Evolutionary conservation across 2,797 vertebrate genomes (phyloP), one percentile per base, ranked within the genome.

Genomic region (Cichlasoma orientale): DNA sequence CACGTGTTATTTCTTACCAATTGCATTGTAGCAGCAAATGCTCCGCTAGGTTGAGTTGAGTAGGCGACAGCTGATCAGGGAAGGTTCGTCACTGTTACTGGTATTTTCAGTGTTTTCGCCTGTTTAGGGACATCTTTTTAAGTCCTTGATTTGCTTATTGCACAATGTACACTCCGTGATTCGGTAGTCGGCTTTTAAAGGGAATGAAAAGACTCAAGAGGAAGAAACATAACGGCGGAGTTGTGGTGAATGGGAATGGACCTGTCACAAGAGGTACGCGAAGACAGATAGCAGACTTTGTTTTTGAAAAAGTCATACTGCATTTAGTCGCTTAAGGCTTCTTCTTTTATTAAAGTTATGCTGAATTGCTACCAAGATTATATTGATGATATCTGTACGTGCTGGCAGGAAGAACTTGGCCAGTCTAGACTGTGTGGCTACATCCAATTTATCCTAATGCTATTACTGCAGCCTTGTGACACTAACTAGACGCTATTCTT

Each of bases 121-220:
- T 33, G 10, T 82, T 74, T 68, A 31, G 1, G 25, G 12, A 2
- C n/a, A 27, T 25, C 3, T 1, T 56, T 80, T 74, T 29, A 0
- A 27, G 53, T 47, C 7, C 1, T 47, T 25, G 1, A 12, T 4
- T 19, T 1, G 18, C 7, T 3, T 29, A 88, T 89, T 84, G 31
- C 29, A 68, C 56, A 29, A 19, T 13, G 44, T 27, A 74, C 25
- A 69, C 54, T 2, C 7, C 0, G 16, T 29, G 2, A 0, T 4
- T 72, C 53, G 3, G 25, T 23, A 2, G 38, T 25, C 16, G 0
- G 47, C 7, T 61, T 71, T 77, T 77, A 77, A 83, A 72, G 14
- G 81, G 54, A 21, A 94, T 94, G 93, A 93, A 88, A 89, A 83
- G 83, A 68, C 68, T 81, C 9, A 93, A 90, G 70, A 88, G 69